Evolutionary conservation across 1,140 invertebrate genomes (phyloP).

Genomic region (Thaumatotibia leucotreta): DNA sequence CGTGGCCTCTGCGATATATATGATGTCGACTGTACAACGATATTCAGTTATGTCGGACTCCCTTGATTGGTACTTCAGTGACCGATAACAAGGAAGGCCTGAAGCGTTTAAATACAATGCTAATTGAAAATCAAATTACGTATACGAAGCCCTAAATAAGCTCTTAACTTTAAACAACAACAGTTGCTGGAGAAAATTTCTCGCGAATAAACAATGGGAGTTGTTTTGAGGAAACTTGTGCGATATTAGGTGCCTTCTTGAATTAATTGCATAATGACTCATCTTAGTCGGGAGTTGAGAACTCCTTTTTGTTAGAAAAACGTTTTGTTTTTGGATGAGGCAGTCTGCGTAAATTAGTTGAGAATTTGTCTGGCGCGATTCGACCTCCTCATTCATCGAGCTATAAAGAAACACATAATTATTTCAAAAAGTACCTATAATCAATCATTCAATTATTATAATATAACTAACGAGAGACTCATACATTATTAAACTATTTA

Average conservation of each 20-base stretch:
- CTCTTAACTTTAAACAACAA: slow-evolving; percentile 26
- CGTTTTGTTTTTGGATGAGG: not conserved
- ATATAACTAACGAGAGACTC: too few relatives aligned
- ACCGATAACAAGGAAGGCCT: not conserved
- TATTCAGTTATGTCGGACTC: too few relatives aligned
- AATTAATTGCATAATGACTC: slow-evolving; percentile 65
- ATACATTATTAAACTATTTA: too few relatives aligned
- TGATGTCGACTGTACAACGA: too few relatives aligned
- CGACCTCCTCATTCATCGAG: too few relatives aligned
- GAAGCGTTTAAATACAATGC: not conserved
- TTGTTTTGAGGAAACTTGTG: slow-evolving; percentile 45
- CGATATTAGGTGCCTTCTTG: slow-evolving; percentile 51
- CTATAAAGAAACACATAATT: too few relatives aligned
- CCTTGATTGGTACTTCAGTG: not conserved
- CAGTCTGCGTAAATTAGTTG: not conserved
- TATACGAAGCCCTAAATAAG: slow-evolving; percentile 10
- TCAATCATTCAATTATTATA: too few relatives aligned
- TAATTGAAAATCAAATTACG: slow-evolving; percentile 14
- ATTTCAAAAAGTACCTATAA: too few relatives aligned
- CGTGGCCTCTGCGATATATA: too few relatives aligned
- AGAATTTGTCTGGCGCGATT: too few relatives aligned
- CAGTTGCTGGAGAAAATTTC: slow-evolving; percentile 27
- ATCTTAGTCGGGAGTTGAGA: slow-evolving; percentile 32
- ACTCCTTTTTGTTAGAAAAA: slow-evolving; percentile 25
- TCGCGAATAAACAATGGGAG: slow-evolving; percentile 42